Base-by-base conservation (phyloP, 2,113 vertebrate species). In the Labrus mixtus region DNA sequence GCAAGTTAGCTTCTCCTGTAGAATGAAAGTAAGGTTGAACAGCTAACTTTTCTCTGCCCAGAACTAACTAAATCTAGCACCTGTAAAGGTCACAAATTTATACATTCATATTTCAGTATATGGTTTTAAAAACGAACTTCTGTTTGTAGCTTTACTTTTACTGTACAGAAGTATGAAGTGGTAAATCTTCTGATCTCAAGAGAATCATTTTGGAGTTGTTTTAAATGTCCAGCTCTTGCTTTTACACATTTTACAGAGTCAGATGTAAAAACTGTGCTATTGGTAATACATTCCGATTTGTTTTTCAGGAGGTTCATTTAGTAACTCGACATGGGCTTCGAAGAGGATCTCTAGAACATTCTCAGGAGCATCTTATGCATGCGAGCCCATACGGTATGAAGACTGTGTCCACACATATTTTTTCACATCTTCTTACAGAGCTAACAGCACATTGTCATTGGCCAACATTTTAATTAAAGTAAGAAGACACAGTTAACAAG, bases 291-390 rank as follows among this genome's bases (percentile, higher is more conserved):
- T 41, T 56, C 1, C 19, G 41, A 9, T 22, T 39, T 85, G 16
- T 81, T 72, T 84, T 85, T 53, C 67, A 94, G 93, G 83, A 37
- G 59, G 74, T 17, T 89, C 90, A 16, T 75, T 84, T 55, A 90
- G 73, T 59, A 85, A 91, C 73, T 87, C 91, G 4, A 41, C 81
- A 22, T 90, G 85, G 87, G 66, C 57, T 0, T 62, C 74, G 19
- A 92, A 71, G 68, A 92, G 87, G 81, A 75, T 86, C 39, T 83
- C 82, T 1, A 66, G 80, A 79, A 85, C 79, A 0, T 92, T 84
- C 64, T 89, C 86, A 8, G 80, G 84, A 71, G 70, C 73, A 7
- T 80, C 79, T 12, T 90, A 86, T 81, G 65, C 74, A 78, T 60
- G 77, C n/a, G 84, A 84, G 20, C 36, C 73, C 15, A 46, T 76